Conservation (phyloP, 2,797 vertebrate genomes). For the Chaunax sp. region DNA sequence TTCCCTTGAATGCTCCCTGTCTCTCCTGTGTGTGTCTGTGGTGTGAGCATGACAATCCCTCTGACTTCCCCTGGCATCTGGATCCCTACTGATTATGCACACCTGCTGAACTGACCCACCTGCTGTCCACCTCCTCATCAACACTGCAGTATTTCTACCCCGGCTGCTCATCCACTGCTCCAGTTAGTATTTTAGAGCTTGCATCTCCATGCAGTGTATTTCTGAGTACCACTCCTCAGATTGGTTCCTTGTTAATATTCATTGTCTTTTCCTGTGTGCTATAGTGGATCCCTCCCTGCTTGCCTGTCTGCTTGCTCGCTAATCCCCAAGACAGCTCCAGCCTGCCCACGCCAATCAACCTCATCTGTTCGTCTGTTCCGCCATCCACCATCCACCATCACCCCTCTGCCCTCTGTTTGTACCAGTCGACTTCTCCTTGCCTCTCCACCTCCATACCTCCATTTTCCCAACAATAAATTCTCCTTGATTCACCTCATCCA, state of each 20-base stretch:
- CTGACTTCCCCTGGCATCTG: too few species aligned
- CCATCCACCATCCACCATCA: not conserved
- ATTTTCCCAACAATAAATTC: not conserved
- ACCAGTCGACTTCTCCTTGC: not conserved
- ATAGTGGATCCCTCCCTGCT: not conserved
- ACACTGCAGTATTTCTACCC: not conserved
- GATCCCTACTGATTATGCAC: too few species aligned
- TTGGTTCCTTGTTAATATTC: not conserved
- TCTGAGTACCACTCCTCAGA: not conserved
- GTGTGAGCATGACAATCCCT: too few species aligned
- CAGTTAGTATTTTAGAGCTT: not conserved
- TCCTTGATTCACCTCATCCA: not conserved
- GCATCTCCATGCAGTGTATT: not conserved
- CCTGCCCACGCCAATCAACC: not conserved
- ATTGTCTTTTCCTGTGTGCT: not conserved
- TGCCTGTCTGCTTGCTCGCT: not conserved
- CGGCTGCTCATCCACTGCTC: not conserved
- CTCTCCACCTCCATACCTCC: not conserved
- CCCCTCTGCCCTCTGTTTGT: not conserved
- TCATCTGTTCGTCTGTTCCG: not conserved
- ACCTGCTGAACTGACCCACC: not conserved
- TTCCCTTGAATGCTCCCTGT: too few species aligned
- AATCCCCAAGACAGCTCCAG: not conserved
- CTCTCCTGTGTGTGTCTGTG: too few species aligned
- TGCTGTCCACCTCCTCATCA: conserved; percentile 1